Conservation (phyloP, 2,888 invertebrate species). For the Cremastinae sp. region DNA sequence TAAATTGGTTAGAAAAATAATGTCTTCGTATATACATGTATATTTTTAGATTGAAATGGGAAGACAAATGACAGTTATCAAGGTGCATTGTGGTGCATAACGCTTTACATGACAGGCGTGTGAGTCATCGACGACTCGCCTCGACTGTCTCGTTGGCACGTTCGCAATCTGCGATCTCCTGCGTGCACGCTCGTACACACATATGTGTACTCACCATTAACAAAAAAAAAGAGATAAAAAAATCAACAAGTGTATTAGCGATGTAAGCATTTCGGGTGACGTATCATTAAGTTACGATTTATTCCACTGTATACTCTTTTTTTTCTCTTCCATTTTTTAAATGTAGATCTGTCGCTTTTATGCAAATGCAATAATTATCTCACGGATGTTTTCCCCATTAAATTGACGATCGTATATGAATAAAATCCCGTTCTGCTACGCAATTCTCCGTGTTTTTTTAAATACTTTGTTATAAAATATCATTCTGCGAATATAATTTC, state of each 20-base stretch:
- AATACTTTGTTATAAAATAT: too few relatives aligned
- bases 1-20: constrained; percentile 53
- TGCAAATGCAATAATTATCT: too few relatives aligned
- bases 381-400: too few relatives aligned
- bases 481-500: too few relatives aligned
- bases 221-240: constrained; percentile 14
- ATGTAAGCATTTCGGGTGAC: not conserved
- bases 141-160: constrained; percentile 55
- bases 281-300: constrained; percentile 35
- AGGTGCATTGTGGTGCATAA: constrained; percentile 34
- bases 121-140: constrained; percentile 65
- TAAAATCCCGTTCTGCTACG: too few relatives aligned
- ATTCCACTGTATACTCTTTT: not conserved
- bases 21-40: not conserved
- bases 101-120: constrained; percentile 46
- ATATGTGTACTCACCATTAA: too few relatives aligned
- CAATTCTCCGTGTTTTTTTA: too few relatives aligned
- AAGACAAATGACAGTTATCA: constrained; percentile 55
- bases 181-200: not conserved
- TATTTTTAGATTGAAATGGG: constrained; percentile 40
- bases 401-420: too few relatives aligned
- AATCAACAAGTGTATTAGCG: constrained; percentile 5
- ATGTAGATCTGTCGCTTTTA: not conserved
- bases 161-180: constrained; percentile 41
- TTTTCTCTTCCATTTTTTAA: not conserved